These are phyloP conservation scores for Drosophila picticornis DNA, from an alignment of 2,888 invertebrate genomes.

Conservation along the genomic window DNA sequence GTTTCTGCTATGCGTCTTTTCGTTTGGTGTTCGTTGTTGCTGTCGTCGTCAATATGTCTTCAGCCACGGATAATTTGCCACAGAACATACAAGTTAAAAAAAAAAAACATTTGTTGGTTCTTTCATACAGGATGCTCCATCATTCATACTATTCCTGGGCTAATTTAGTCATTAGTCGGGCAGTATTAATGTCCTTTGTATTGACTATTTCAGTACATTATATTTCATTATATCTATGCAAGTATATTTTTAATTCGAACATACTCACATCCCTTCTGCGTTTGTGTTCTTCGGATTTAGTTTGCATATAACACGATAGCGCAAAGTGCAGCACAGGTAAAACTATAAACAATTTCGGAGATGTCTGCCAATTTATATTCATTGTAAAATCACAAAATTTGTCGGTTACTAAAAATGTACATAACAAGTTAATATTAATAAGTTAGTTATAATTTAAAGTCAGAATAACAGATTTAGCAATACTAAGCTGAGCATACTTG, in stretches of 20 bases:
- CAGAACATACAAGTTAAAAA: constrained; percentile 1
- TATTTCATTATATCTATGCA: neutral
- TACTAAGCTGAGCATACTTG: neutral
- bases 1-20: constrained; percentile 34
- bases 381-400: constrained; percentile 22
- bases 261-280: constrained; percentile 48
- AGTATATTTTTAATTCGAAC: neutral
- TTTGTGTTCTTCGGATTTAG: constrained; percentile 44
- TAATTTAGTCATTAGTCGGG: constrained; percentile 12
- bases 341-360: constrained; percentile 63
- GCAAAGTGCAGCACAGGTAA: constrained; percentile 56
- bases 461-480: neutral
- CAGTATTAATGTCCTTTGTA: constrained; percentile 7
- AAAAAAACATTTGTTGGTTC: constrained; percentile 8
- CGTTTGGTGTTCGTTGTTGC: constrained; percentile 26
- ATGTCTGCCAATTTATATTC: constrained; percentile 48
- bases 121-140: constrained; percentile 58
- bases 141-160: neutral
- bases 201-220: constrained; percentile 22
- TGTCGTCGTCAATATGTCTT: constrained; percentile 56
- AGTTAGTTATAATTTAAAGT: too few relatives aligned
- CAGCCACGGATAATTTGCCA: constrained; percentile 66
- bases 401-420: too few relatives aligned
- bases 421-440: neutral
- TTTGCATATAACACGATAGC: constrained; percentile 22